phyloP scores from a whole-genome alignment of 1,140 invertebrate genomes.

The Lasaia peninsularis region DNA sequence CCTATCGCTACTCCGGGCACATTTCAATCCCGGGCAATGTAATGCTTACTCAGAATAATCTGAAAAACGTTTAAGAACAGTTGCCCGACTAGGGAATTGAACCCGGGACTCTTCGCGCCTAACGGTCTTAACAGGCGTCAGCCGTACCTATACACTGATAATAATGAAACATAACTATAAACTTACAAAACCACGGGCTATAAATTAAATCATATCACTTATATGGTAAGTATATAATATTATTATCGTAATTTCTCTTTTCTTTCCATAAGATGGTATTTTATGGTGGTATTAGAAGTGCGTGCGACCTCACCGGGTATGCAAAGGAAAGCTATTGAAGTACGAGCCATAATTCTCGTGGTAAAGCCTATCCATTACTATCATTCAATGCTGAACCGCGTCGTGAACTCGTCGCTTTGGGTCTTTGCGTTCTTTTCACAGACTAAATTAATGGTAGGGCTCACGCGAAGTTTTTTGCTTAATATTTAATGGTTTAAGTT shows the following conservation, averaged over 20 bases:
- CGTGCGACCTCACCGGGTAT: slow-evolving; percentile 32
- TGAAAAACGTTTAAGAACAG: no score
- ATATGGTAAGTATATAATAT: not conserved
- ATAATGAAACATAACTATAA: no score
- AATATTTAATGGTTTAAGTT: slow-evolving; percentile 29
- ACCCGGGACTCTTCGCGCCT: no score
- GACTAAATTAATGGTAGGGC: slow-evolving; percentile 62
- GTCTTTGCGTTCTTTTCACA: slow-evolving; percentile 57
- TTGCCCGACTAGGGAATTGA: no score
- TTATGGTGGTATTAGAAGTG: slow-evolving; percentile 23
- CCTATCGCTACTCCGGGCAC: no score
- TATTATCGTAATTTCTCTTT: not conserved
- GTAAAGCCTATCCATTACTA: slow-evolving; percentile 54
- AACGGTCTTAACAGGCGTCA: no score
- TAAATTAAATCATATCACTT: no score
- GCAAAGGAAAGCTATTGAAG: slow-evolving; percentile 39
- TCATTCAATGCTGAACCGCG: slow-evolving; percentile 38
- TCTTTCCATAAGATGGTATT: slow-evolving; percentile 6
- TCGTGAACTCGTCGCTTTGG: slow-evolving; percentile 32
- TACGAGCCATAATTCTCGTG: slow-evolving; percentile 44
- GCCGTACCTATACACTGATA: no score
- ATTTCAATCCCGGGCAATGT: no score
- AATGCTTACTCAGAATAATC: no score
- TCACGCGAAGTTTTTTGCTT: slow-evolving; percentile 59
- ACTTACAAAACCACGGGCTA: no score